These are phyloP conservation scores for Xestobium rufovillosum DNA, from an alignment of 2,888 invertebrate species.

Conservation along the genomic window DNA sequence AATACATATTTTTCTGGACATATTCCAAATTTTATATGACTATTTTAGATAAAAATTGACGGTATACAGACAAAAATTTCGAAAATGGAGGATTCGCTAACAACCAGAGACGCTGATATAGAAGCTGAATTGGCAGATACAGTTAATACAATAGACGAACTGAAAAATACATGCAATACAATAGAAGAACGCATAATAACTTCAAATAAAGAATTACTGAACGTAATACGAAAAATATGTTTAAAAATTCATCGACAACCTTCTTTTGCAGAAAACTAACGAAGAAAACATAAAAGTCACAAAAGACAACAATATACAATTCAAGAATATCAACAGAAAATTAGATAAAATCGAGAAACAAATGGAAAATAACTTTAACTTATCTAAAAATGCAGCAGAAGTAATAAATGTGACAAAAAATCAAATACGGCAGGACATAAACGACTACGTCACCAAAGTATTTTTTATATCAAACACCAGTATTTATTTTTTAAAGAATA, in stretches of 20 bases:
- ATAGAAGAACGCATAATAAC: constrained; percentile 32
- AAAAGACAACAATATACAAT: too few relatives aligned
- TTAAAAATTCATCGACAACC: constrained; percentile 7
- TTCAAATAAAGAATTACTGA: constrained; percentile 28
- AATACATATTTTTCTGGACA: too few relatives aligned
- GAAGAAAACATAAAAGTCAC: too few relatives aligned
- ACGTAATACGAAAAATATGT: constrained; percentile 26
- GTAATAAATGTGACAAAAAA: constrained; percentile 25
- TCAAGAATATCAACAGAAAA: constrained; percentile 16
- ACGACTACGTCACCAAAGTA: constrained; percentile 37
- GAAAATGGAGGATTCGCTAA: constrained; percentile 36
- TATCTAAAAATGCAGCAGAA: too few relatives aligned
- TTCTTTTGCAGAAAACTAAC: constrained; percentile 1
- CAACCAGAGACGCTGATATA: constrained; percentile 35
- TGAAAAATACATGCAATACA: constrained; percentile 30
- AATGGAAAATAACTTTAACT: constrained; percentile 22
- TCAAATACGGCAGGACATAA: constrained; percentile 32
- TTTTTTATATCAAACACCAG: too few relatives aligned
- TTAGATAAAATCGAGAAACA: constrained; percentile 14
- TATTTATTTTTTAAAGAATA: too few relatives aligned
- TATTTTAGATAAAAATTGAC: constrained; percentile 26
- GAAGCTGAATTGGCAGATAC: constrained; percentile 38
- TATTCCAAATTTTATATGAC: too few relatives aligned
- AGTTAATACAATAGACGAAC: constrained; percentile 36
- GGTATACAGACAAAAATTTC: constrained; percentile 27